A percentile compares a stretch with the other conserved stretches of the same genome.
Conservation (phyloP, 1,140 invertebrate genomes). For the Sinonovacula constricta region DNA sequence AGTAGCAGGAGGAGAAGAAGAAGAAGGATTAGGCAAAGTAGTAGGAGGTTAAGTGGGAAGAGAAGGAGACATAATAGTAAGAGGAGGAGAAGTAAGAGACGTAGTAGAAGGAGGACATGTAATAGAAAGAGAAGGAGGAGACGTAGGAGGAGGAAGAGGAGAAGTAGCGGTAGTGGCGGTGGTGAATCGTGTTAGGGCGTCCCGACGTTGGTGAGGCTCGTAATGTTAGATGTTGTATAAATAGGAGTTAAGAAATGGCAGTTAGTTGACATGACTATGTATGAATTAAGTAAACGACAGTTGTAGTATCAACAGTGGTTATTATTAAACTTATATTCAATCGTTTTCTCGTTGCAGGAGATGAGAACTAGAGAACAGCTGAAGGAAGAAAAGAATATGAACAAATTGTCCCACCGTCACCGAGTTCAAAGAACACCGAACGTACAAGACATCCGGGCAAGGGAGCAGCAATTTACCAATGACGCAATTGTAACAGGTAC, state of each 20-base stretch:
- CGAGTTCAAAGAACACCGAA: constrained; percentile 25
- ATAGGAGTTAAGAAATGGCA: neutral
- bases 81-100: too few species aligned
- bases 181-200: too few species aligned
- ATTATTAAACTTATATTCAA: neutral
- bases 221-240: neutral
- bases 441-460: constrained; percentile 39
- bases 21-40: too few species aligned
- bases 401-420: constrained; percentile 38
- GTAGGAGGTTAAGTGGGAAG: too few species aligned
- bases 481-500: constrained; percentile 64
- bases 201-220: neutral
- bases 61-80: too few species aligned
- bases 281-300: too few species aligned
- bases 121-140: too few species aligned
- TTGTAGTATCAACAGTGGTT: too few species aligned
- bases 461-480: constrained; percentile 60
- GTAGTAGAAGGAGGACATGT: too few species aligned
- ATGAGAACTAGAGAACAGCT: constrained; percentile 42
- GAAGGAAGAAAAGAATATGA: constrained; percentile 46
- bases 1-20: too few species aligned
- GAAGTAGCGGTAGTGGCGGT: neutral
- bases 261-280: too few species aligned
- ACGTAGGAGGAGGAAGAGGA: too few species aligned
- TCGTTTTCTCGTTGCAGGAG: constrained; percentile 25